A percentile compares a stretch with the other conserved stretches of the same genome.
These are phyloP conservation scores for Centrocercus urophasianus DNA, from an alignment of 2,113 vertebrate genomes.

Conservation along the genomic window DNA sequence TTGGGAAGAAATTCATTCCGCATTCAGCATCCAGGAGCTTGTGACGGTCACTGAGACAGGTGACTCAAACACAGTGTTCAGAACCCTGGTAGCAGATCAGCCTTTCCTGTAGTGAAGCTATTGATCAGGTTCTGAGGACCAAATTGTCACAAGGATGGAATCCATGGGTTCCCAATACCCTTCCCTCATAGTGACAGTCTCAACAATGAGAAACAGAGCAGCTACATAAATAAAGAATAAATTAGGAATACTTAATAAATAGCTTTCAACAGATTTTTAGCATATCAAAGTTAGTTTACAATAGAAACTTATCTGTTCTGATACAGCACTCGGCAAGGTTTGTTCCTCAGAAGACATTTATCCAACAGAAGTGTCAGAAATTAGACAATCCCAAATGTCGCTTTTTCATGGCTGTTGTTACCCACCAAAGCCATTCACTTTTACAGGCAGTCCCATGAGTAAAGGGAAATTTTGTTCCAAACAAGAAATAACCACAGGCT, in stretches of 20 bases:
- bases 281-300: neutral
- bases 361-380: neutral
- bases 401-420: neutral
- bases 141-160: neutral
- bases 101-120: neutral
- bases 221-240: neutral
- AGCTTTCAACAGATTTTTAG: neutral
- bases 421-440: neutral
- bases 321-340: neutral
- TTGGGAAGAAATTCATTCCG: neutral
- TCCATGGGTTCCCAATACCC: neutral
- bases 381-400: neutral
- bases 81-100: neutral
- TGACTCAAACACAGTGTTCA: neutral
- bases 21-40: neutral
- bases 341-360: neutral
- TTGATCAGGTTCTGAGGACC: neutral
- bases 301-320: neutral
- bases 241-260: neutral
- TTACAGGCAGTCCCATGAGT: neutral
- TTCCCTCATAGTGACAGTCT: accelerated
- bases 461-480: neutral
- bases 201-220: neutral
- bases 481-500: neutral
- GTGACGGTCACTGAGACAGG: neutral